phyloP scores from a whole-genome alignment of 2,888 invertebrate genomes.

The Lordiphosa fenestrarum region DNA sequence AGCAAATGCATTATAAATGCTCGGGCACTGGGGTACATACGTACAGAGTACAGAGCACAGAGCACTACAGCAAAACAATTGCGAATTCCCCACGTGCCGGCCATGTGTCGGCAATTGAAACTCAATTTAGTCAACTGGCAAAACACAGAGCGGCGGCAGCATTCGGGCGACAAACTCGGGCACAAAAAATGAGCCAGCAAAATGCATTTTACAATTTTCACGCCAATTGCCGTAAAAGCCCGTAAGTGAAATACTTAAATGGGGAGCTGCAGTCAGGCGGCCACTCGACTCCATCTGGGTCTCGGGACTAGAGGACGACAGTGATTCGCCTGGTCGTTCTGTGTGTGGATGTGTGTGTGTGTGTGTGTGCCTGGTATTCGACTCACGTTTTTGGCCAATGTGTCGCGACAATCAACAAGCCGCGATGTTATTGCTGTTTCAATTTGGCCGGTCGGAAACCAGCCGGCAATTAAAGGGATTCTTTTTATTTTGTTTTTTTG shows the following conservation, averaged over 20 bases:
- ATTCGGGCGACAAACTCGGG: neutral
- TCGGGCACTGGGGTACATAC: slow-evolving; percentile 29
- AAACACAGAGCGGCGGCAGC: slow-evolving; percentile 12
- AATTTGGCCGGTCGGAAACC: slow-evolving; percentile 29
- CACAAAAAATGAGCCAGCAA: slow-evolving; percentile 33
- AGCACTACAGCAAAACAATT: slow-evolving; percentile 52
- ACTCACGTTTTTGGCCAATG: slow-evolving; percentile 69
- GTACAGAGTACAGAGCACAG: slow-evolving; percentile 18
- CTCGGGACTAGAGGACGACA: slow-evolving; percentile 20
- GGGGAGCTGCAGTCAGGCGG: slow-evolving; percentile 39
- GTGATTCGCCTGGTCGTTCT: slow-evolving; percentile 24
- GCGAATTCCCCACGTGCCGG: slow-evolving; percentile 62
- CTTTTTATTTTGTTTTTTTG: slow-evolving; percentile 14
- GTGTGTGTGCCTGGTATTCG: slow-evolving; percentile 35
- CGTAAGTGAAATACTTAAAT: slow-evolving; percentile 69
- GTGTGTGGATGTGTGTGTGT: neutral
- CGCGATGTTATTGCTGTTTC: slow-evolving; percentile 39
- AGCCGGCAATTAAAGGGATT: slow-evolving; percentile 52
- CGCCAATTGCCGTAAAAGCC: slow-evolving; percentile 68
- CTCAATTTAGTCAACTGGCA: slow-evolving; percentile 67
- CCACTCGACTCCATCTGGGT: slow-evolving; percentile 10
- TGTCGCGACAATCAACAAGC: slow-evolving; percentile 68
- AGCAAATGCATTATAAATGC: slow-evolving; percentile 62
- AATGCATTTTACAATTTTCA: slow-evolving; percentile 70
- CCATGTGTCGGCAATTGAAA: slow-evolving; percentile 67